These are phyloP conservation scores for Graptemys geographica DNA, from an alignment of 2,797 vertebrate species.

Conservation along the genomic window DNA sequence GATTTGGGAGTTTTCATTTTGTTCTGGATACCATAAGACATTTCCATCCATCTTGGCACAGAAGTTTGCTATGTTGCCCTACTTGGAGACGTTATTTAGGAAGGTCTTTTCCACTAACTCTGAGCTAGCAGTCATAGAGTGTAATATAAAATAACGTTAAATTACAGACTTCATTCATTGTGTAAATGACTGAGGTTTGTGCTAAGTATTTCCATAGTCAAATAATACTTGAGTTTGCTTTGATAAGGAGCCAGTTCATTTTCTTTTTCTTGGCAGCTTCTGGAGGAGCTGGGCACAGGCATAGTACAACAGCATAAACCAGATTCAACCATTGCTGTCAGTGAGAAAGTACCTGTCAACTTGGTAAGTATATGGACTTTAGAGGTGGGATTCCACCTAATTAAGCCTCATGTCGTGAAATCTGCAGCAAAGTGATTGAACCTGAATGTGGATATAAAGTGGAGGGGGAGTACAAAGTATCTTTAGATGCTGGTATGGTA, in stretches of 20 bases:
- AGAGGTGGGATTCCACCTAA: background rate
- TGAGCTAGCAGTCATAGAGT: background rate
- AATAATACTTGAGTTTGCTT: background rate
- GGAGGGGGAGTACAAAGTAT: background rate
- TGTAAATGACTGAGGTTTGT: background rate
- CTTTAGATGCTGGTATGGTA: fast-evolving
- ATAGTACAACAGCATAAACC: slow-evolving; percentile 92
- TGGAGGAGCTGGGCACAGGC: slow-evolving; percentile 94
- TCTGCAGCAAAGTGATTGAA: background rate
- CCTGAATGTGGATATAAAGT: background rate
- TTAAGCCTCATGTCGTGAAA: background rate
- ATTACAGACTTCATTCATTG: background rate
- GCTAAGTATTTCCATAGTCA: background rate
- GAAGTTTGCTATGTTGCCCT: background rate
- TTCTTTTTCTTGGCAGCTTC: slow-evolving; percentile 82
- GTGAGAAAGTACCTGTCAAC: slow-evolving; percentile 83
- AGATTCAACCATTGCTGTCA: slow-evolving; percentile 80
- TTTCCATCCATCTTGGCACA: background rate
- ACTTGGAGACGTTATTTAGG: background rate
- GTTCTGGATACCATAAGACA: background rate
- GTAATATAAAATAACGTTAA: background rate
- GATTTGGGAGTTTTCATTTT: background rate
- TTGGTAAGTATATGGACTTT: slow-evolving; percentile 78
- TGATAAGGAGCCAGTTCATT: background rate
- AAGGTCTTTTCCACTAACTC: background rate